Percentiles rank a stretch among this genome's conserved stretches.
These are phyloP conservation scores for Arnoldichthys spilopterus DNA, from an alignment of 2,797 vertebrate species.

Conservation along the genomic window DNA sequence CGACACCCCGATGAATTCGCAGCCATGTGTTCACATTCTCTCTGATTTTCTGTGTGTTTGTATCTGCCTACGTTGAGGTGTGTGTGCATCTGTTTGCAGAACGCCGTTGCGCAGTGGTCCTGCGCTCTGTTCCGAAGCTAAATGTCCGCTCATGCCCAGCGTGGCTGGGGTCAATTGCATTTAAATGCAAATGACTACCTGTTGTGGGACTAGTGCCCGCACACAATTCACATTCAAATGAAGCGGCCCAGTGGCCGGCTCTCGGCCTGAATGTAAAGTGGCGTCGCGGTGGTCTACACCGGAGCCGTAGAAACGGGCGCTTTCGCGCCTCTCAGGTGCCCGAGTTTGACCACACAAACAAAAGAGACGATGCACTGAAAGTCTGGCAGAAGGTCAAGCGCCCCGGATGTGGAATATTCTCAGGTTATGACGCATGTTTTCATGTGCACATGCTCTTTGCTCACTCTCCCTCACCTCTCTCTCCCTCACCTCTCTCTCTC, in stretches of 20 bases:
- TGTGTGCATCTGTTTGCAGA: conserved; percentile 17
- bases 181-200: conserved; percentile 60
- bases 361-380: not conserved
- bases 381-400: not conserved
- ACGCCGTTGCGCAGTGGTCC: not conserved
- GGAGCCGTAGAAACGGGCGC: conserved; percentile 24
- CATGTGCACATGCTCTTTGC: no score
- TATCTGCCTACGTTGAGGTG: not conserved
- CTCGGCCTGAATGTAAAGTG: conserved; percentile 45
- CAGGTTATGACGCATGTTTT: not conserved
- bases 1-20: no score
- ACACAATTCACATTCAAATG: conserved; percentile 57
- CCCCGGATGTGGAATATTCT: not conserved
- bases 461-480: no score
- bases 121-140: conserved; percentile 20
- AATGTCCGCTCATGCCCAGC: conserved; percentile 53
- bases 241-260: conserved; percentile 25
- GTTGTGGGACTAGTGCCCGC: conserved; percentile 51
- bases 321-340: conserved; percentile 32
- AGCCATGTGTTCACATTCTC: not conserved
- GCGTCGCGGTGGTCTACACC: conserved; percentile 44
- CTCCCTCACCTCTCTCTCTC: no score
- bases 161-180: conserved; percentile 50
- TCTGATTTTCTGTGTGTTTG: not conserved
- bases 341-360: conserved; percentile 7